Evolutionary conservation across 2,113 vertebrate genomes (phyloP), one percentile per base, ranked within the genome.

Genomic region (Toxotes jaculatrix): DNA sequence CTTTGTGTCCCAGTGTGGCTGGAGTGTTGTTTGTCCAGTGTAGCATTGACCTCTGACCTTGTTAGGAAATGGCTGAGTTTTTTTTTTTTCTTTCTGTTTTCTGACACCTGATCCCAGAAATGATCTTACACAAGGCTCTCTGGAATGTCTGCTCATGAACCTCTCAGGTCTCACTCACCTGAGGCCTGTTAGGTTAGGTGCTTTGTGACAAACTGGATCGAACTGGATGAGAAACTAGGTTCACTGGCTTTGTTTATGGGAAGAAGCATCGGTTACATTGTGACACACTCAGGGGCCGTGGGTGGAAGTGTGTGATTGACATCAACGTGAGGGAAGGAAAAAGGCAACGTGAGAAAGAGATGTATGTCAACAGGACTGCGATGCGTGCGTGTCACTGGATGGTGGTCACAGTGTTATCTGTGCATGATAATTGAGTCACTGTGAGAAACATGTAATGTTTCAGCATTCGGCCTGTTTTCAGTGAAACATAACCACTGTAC

Each of bases 101-200:
- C 21, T 53, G 85, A 81, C 60, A 89, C 68, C 61, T 47, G 76
- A 90, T 42, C 69, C 43, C 11, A 60, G 9, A 47, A 77, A 74
- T 40, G 74, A 63, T 69, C 77, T 61, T 45, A 42, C 57, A 49
- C 56, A 55, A 53, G 62, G 10, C 36, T 62, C 43, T 42, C 55
- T 56, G 85, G 69, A 69, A 87, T 79, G 71, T 81, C 65, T 1
- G 5, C 72, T 55, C 27, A 12, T 0, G 3, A 17, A 38, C 53
- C 27, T 72, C 75, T 87, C 79, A 67, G 49, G 85, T 83, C 76
- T 76, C 83, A 32, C 74, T 87, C 81, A 83, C 82, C 87, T 84
- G 82, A 79, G 74, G 72, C 63, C 59, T 1, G 38, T 32, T 34
- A n/a, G 43, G 38, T 32, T 34, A n/a, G 43, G 62, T 27, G 74